Percentiles rank a stretch among this genome's conserved stretches.
Evolutionary conservation across 1,140 invertebrate genomes (phyloP).

Genomic region (Vanessa atalanta): DNA sequence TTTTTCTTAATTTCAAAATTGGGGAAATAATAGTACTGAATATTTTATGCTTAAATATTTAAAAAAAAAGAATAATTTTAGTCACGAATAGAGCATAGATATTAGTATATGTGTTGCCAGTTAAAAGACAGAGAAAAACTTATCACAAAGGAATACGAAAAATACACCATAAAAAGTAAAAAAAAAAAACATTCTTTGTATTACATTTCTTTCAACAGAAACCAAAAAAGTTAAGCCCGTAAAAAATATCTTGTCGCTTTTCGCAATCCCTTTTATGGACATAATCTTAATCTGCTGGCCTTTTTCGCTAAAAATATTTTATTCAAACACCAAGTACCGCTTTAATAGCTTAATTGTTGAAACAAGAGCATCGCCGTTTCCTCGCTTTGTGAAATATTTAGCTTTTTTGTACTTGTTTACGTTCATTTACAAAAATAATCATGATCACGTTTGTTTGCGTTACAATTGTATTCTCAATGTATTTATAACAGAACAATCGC

Average conservation of each 20-base stretch:
- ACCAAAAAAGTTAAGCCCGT: not conserved
- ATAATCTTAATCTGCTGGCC: conserved; percentile 61
- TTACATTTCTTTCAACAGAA: not conserved
- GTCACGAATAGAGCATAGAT: too few species aligned
- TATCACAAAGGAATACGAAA: not conserved
- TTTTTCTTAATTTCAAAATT: too few species aligned
- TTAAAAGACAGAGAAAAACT: not conserved
- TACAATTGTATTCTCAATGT: not conserved
- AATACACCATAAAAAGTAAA: not conserved
- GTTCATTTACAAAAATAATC: not conserved
- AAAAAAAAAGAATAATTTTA: too few species aligned
- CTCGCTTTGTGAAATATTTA: conserved; percentile 1
- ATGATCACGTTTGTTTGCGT: not conserved
- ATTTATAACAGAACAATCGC: too few species aligned
- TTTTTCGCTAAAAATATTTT: conserved; percentile 64
- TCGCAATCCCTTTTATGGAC: conserved; percentile 43
- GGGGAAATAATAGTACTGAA: too few species aligned
- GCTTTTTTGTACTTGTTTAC: not conserved
- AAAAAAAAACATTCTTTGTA: not conserved
- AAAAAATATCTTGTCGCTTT: conserved; percentile 6
- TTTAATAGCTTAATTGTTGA: conserved; percentile 62
- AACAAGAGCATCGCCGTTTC: conserved; percentile 38
- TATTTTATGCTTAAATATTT: too few species aligned
- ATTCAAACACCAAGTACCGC: conserved; percentile 52
- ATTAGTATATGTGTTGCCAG: not conserved